These are phyloP conservation scores for Ceryle rudis DNA, from an alignment of 2,797 vertebrate species.

Conservation along the genomic window DNA sequence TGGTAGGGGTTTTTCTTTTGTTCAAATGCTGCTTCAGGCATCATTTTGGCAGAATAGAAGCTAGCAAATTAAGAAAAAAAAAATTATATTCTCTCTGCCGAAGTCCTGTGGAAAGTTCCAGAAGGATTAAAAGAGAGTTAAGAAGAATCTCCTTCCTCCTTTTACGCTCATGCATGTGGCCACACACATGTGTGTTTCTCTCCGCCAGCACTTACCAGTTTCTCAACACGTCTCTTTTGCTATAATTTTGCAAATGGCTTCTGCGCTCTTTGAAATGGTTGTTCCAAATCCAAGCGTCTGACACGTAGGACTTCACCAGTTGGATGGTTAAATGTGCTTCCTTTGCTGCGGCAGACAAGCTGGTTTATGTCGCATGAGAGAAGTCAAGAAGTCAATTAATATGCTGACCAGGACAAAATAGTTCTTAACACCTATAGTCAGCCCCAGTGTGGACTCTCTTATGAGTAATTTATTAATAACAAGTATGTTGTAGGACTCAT, in stretches of 20 bases:
- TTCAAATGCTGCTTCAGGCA: background rate
- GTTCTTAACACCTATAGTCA: slow-evolving; percentile 12
- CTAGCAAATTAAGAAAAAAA: background rate
- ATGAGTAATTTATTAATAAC: slow-evolving; percentile 41
- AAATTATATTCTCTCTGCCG: background rate
- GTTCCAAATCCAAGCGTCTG: background rate
- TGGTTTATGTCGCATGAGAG: background rate
- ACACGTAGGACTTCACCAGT: background rate
- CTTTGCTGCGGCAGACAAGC: background rate
- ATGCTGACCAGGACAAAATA: slow-evolving; percentile 27
- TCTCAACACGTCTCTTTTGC: background rate
- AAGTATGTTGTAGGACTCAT: background rate
- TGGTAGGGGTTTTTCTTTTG: accelerated
- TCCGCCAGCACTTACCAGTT: background rate
- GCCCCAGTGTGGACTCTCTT: background rate
- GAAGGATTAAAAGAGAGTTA: background rate
- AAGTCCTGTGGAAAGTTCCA: background rate
- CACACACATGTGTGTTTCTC: background rate
- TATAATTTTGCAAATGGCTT: background rate
- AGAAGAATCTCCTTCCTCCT: background rate
- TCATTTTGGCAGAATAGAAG: background rate
- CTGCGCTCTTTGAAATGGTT: background rate
- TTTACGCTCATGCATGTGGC: background rate
- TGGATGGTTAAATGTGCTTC: background rate
- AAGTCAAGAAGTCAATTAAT: slow-evolving; percentile 41